Percentiles rank a stretch among this genome's conserved stretches.
Conservation (phyloP, 1,140 invertebrate genomes). For the Papilio xuthus region DNA sequence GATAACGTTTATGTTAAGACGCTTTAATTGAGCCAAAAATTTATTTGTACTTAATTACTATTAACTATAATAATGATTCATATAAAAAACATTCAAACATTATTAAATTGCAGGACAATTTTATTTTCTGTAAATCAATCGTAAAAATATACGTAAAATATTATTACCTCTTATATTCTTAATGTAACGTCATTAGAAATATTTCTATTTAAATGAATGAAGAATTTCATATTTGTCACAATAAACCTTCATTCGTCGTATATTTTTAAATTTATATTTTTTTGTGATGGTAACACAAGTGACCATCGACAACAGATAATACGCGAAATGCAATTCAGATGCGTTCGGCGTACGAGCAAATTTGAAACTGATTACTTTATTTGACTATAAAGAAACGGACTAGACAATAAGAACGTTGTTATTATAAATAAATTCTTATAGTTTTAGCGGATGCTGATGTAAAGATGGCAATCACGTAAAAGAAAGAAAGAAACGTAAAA, state of each 20-base stretch:
- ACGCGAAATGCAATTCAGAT: constrained; percentile 29
- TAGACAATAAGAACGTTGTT: background rate
- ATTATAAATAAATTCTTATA: background rate
- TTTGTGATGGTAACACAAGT: background rate
- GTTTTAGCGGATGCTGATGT: background rate
- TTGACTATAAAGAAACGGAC: background rate
- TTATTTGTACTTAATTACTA: background rate
- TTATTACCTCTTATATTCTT: too few species aligned
- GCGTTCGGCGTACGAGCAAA: constrained; percentile 37
- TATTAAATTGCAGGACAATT: too few species aligned
- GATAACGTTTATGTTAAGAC: background rate
- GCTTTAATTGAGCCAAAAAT: background rate
- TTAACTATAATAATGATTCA: too few species aligned
- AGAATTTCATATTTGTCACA: constrained; percentile 1
- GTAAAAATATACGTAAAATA: too few species aligned
- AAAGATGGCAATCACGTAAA: too few species aligned
- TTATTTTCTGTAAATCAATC: too few species aligned
- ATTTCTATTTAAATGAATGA: background rate
- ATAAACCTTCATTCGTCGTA: background rate
- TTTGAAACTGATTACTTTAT: constrained; percentile 32
- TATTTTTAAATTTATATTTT: constrained; percentile 2
- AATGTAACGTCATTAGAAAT: background rate
- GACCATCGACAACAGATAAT: constrained; percentile 30
- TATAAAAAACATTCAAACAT: too few species aligned
- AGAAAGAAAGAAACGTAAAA: too few species aligned